Evolutionary conservation across 2,113 vertebrate species (phyloP).

Genomic region (Chloroceryle aenea): DNA sequence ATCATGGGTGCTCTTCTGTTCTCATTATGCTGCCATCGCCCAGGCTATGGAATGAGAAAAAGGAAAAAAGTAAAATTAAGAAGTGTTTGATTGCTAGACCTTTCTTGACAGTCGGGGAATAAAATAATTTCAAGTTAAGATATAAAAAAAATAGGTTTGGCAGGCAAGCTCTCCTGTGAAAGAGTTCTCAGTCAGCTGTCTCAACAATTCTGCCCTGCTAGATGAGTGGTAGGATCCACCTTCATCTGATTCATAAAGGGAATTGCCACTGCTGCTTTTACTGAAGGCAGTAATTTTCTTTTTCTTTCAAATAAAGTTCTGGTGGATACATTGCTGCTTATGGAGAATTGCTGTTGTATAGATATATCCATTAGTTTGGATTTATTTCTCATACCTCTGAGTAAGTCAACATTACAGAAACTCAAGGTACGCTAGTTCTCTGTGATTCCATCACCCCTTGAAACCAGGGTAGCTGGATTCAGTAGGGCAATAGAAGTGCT

Average conservation of each 20-base stretch:
- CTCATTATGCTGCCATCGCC: neutral
- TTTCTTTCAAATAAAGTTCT: neutral
- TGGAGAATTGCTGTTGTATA: neutral
- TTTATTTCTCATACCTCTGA: neutral
- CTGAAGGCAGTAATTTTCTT: neutral
- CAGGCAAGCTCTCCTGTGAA: neutral
- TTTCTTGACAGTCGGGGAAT: neutral
- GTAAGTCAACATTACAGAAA: neutral
- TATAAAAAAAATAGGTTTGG: neutral
- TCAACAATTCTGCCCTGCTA: neutral
- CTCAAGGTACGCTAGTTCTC: neutral
- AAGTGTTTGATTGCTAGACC: neutral
- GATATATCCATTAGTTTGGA: neutral
- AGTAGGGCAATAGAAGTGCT: neutral
- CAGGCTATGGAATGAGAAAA: neutral
- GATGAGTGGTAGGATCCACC: neutral
- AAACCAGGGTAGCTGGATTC: neutral
- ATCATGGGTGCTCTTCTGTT: neutral
- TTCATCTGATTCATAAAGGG: neutral
- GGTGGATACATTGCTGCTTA: neutral
- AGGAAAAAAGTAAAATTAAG: neutral
- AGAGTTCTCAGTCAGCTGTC: neutral
- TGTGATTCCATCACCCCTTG: neutral
- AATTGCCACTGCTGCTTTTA: neutral
- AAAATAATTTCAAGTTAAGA: constrained; percentile 7